Percentiles rank a stretch among this genome's conserved stretches.
Conservation (phyloP, 2,888 invertebrate species). For the Drosophila cracens region DNA sequence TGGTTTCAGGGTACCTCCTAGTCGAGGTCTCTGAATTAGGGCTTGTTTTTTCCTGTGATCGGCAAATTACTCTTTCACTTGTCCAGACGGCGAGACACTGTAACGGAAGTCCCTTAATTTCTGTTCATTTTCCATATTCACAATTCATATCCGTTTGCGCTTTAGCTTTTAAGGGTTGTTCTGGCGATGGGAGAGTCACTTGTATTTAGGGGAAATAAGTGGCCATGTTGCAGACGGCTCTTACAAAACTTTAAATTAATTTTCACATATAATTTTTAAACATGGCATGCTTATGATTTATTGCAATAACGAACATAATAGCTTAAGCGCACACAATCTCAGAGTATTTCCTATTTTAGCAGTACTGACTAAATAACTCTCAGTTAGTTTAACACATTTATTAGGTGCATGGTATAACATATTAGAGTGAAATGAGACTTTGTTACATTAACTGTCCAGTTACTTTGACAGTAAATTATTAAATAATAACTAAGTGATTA, state of each 20-base stretch:
- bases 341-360: background rate
- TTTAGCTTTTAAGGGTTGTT: constrained; percentile 48
- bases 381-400: background rate
- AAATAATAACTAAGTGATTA: background rate
- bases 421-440: background rate
- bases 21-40: background rate
- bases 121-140: constrained; percentile 79
- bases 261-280: background rate
- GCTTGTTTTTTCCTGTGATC: constrained; percentile 26
- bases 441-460: background rate
- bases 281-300: background rate
- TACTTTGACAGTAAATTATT: too few relatives aligned
- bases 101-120: constrained; percentile 84
- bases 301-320: background rate
- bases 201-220: constrained; percentile 26
- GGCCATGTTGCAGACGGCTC: background rate
- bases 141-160: constrained; percentile 80
- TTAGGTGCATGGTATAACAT: background rate
- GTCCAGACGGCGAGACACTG: constrained; percentile 84
- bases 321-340: background rate
- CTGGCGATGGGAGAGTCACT: constrained; percentile 2
- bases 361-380: background rate
- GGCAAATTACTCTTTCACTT: constrained; percentile 59
- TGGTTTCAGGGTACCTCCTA: background rate
- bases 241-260: constrained; percentile 6